Conservation (phyloP, 2,888 invertebrate genomes). For the Philereme transversata region DNA sequence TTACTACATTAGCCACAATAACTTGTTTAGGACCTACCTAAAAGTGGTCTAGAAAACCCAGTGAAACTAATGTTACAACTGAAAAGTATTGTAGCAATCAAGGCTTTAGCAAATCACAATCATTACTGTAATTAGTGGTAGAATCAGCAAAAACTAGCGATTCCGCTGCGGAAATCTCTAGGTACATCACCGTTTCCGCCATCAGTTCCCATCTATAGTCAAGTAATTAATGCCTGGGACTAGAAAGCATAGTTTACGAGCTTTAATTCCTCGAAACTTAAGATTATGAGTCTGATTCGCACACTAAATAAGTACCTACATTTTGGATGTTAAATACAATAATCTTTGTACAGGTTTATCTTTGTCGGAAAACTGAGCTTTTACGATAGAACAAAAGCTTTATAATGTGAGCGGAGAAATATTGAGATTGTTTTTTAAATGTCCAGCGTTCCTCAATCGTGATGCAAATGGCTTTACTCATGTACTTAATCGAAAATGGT, state of each 20-base stretch:
- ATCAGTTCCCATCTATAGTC: slow-evolving; percentile 61
- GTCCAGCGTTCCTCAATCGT: too few relatives aligned
- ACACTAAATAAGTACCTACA: background rate
- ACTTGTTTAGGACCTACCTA: too few relatives aligned
- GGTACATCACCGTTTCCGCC: slow-evolving; percentile 45
- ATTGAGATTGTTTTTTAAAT: too few relatives aligned
- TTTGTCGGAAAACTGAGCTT: too few relatives aligned
- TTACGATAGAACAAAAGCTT: too few relatives aligned
- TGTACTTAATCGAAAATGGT: too few relatives aligned
- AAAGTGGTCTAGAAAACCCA: too few relatives aligned
- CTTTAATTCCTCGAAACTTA: slow-evolving; percentile 21
- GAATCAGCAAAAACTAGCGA: slow-evolving; percentile 39
- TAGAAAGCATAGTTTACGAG: slow-evolving; percentile 45
- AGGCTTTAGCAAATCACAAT: slow-evolving; percentile 32
- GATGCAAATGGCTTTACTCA: too few relatives aligned
- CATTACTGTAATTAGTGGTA: slow-evolving; percentile 38
- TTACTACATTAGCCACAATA: too few relatives aligned
- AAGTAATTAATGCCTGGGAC: slow-evolving; percentile 37
- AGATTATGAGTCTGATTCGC: slow-evolving; percentile 17
- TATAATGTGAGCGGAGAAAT: too few relatives aligned
- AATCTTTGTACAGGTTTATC: too few relatives aligned
- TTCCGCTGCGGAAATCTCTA: slow-evolving; percentile 46
- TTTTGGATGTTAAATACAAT: background rate
- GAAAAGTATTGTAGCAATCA: background rate
- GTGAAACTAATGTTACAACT: too few relatives aligned